Conservation (phyloP, 64 coral and sea anemone species). For the Stylophora pistillata region DNA sequence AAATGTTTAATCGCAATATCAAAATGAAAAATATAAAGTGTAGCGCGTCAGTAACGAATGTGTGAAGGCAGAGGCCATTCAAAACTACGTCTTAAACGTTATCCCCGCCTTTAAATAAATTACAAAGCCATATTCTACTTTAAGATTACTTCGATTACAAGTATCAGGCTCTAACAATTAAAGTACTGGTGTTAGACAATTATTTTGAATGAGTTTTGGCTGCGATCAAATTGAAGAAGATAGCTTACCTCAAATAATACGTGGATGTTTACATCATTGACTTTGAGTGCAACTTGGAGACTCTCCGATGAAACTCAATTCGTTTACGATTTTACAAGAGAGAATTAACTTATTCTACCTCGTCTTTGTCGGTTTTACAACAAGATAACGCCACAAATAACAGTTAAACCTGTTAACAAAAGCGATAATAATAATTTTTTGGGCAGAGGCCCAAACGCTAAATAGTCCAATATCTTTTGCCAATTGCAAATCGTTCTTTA, state of each 20-base stretch:
- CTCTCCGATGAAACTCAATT: background rate
- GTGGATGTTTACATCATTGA: conserved; percentile 3
- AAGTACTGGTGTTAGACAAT: background rate
- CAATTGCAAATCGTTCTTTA: conserved; percentile 7
- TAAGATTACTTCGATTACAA: background rate
- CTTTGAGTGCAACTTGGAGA: background rate
- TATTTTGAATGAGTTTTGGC: background rate
- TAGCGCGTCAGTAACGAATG: background rate
- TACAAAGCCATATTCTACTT: background rate
- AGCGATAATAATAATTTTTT: background rate
- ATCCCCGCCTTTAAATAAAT: background rate
- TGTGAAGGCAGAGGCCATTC: background rate
- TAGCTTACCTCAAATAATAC: background rate
- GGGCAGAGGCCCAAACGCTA: background rate
- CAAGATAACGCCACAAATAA: background rate
- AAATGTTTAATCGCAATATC: conserved; percentile 35
- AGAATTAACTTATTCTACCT: background rate
- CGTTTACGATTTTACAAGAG: background rate
- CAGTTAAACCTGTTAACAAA: background rate
- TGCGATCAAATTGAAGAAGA: background rate
- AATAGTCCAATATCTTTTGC: conserved; percentile 15
- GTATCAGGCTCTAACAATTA: background rate
- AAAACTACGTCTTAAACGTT: background rate
- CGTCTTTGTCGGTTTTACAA: background rate
- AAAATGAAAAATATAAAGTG: background rate